phyloP scores from a whole-genome alignment of 2,113 vertebrate species.

The Setophaga kirtlandii region DNA sequence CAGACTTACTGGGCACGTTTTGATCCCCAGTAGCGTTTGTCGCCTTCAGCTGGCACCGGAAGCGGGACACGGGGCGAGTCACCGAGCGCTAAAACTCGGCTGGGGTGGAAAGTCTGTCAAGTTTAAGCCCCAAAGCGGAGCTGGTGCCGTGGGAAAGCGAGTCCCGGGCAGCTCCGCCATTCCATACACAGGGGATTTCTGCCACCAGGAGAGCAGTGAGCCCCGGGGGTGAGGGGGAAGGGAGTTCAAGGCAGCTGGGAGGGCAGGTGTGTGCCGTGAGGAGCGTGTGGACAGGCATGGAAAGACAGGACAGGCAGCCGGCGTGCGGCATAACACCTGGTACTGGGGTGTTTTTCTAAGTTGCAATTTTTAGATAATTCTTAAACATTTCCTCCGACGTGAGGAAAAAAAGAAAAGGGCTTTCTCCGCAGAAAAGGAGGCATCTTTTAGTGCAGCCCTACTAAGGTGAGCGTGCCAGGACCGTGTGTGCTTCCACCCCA shows the following conservation, averaged over 20 bases:
- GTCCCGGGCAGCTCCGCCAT: not conserved
- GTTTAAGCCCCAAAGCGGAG: not conserved
- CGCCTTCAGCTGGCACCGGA: not conserved
- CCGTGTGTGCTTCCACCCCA: not conserved
- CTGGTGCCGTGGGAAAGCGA: accelerated
- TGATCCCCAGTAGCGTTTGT: not conserved
- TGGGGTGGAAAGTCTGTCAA: not conserved
- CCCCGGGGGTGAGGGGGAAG: not conserved
- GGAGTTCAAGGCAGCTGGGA: not conserved
- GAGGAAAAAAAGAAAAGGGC: accelerated
- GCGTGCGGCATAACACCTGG: accelerated
- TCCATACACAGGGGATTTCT: not conserved
- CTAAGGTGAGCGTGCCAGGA: not conserved
- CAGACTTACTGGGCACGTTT: not conserved
- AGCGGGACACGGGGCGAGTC: not conserved
- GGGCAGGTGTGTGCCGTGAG: not conserved
- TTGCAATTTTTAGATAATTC: not conserved
- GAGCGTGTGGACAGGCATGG: not conserved
- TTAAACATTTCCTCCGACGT: not conserved
- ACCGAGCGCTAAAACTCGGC: not conserved
- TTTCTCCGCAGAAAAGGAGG: not conserved
- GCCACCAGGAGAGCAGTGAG: accelerated
- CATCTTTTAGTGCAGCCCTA: not conserved
- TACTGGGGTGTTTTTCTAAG: not conserved
- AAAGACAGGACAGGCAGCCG: not conserved